phyloP scores from a whole-genome alignment of 1,140 invertebrate species.

The Ceratosolen fusciceps region DNA sequence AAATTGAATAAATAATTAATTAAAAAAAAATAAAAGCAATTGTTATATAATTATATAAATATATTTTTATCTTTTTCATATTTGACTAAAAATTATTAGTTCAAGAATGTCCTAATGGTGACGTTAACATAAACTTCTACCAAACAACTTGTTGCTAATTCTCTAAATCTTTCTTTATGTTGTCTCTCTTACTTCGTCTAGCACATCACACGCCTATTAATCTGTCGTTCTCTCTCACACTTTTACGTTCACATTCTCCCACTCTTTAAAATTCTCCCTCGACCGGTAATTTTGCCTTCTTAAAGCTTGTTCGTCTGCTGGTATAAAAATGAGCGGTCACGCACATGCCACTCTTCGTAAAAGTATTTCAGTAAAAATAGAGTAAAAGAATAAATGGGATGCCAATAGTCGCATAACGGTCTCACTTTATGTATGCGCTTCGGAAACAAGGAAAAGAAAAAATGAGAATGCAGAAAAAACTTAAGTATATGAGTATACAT shows the following conservation, averaged over 20 bases:
- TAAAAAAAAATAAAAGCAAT: no score
- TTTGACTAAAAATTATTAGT: conserved; percentile 62
- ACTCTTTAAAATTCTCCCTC: conserved; percentile 12
- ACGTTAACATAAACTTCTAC: conserved; percentile 22
- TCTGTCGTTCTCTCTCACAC: conserved; percentile 7
- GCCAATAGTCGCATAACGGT: conserved; percentile 10
- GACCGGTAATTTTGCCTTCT: conserved; percentile 20
- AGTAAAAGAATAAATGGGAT: background rate
- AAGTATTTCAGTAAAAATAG: background rate
- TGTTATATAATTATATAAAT: no score
- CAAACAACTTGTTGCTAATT: conserved; percentile 50
- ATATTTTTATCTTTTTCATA: no score
- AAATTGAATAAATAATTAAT: no score
- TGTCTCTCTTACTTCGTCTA: background rate
- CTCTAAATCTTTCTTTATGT: background rate
- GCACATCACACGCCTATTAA: background rate
- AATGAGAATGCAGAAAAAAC: background rate
- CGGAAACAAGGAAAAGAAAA: background rate
- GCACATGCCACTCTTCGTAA: background rate
- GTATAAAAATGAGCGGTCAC: conserved; percentile 3
- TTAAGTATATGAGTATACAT: background rate
- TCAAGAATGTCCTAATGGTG: conserved; percentile 68
- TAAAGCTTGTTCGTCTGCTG: conserved; percentile 20
- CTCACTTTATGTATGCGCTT: conserved; percentile 17
- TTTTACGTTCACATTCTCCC: background rate